Base-by-base conservation (phyloP, 2,888 invertebrate genomes). In the Drosophila melanocephala region DNA sequence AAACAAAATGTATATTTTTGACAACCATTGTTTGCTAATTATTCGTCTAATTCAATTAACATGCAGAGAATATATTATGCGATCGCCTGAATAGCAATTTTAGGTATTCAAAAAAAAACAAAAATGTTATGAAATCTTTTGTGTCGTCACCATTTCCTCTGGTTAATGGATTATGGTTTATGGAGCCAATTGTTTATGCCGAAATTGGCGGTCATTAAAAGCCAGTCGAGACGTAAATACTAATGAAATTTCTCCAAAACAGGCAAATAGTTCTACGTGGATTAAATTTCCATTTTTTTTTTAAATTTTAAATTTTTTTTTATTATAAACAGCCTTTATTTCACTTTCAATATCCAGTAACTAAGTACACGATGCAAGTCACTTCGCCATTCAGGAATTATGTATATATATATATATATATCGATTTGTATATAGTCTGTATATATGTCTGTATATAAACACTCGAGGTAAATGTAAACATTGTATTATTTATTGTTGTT, bases 111-210 rank as follows among this genome's bases (percentile, higher is more conserved):
- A 63, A 59, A 26, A 22, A 1, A 52, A 52, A 28, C 14, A 51
- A 37, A 70, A 30, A 47, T 61, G 55, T 67, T 57, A 59, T 14
- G 47, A 35, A 64, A 81, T 66, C 73, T 64, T 32, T 62, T 68
- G 61, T 74, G 71, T 73, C 85, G 77, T 82, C 83, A 72, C 37
- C 50, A 66, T 71, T 86, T 86, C 86, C 86, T 87, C 57, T 78
- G 62, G 12, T 72, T 80, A 66, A 75, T 83, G 75, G 71, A 44
- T 37, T 37, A 37, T 78, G 58, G 14, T 72, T 80, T 68, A 75
- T 83, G 75, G 71, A 44, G 65, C 32, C 71, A 65, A 77, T 87
- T 75, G 75, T 72, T 84, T 66, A 75, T 79, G 70, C 84, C 83
- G 57, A 68, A 84, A 61, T 62, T 57, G 85, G 63, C 22, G 47